Conservation (phyloP, 2,888 invertebrate species). For the Drosophila tripunctata region DNA sequence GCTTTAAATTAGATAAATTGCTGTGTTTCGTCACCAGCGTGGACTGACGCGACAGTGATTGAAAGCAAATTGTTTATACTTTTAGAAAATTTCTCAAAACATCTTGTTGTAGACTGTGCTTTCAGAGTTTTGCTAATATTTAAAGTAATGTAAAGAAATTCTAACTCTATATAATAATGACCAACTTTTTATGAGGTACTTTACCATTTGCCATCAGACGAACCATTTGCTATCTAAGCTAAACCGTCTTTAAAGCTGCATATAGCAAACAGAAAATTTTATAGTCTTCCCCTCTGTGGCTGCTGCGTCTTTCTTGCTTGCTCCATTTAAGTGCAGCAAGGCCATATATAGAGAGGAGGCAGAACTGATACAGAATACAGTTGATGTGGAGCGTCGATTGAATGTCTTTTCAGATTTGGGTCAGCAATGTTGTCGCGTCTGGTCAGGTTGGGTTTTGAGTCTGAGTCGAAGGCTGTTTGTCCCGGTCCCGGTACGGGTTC, state of each 20-base stretch:
- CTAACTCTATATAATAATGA: no score
- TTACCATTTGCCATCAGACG: no score
- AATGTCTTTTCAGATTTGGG: slow-evolving; percentile 74
- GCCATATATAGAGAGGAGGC: slow-evolving; percentile 47
- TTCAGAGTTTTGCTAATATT: no score
- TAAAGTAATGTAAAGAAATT: no score
- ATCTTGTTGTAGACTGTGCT: no score
- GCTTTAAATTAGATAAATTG: no score
- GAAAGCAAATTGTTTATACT: no score
- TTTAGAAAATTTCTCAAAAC: no score
- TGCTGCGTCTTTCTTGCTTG: not conserved
- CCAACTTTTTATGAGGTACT: no score
- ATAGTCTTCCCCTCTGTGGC: not conserved
- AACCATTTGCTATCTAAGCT: no score
- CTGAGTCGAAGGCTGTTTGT: slow-evolving; percentile 34
- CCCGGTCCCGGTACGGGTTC: slow-evolving; percentile 57
- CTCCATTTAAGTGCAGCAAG: slow-evolving; percentile 33
- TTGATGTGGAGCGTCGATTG: slow-evolving; percentile 58
- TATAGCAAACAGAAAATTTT: not conserved
- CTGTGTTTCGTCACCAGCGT: no score
- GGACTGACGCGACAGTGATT: no score
- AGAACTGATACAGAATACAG: slow-evolving; percentile 52
- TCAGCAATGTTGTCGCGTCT: slow-evolving; percentile 68
- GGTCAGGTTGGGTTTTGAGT: slow-evolving; percentile 20
- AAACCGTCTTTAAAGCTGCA: not conserved